Percentiles rank a stretch among this genome's conserved stretches.
These are phyloP conservation scores for Drosophila mulleri DNA, from an alignment of 2,888 invertebrate genomes.

Conservation along the genomic window DNA sequence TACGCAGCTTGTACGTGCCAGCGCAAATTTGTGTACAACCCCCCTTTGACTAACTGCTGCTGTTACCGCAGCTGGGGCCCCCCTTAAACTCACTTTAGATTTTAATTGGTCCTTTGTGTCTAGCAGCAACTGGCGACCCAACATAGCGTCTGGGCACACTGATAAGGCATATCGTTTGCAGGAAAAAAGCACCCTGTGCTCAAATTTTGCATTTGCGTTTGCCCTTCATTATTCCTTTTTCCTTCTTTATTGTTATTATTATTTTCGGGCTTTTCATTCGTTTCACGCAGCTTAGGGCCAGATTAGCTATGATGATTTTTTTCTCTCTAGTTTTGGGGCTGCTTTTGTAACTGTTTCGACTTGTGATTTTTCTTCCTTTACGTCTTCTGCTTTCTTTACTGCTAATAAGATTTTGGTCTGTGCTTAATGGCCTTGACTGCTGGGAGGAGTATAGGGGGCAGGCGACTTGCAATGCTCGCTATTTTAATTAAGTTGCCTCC, in stretches of 20 bases:
- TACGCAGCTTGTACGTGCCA: slow-evolving; percentile 57
- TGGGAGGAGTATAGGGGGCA: not conserved
- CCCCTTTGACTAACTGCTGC: slow-evolving; percentile 35
- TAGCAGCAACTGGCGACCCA: slow-evolving; percentile 25
- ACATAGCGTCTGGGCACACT: slow-evolving; percentile 27
- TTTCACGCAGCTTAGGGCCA: slow-evolving; percentile 79
- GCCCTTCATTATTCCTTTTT: not conserved
- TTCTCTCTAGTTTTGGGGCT: slow-evolving; percentile 40
- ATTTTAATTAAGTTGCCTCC: slow-evolving; percentile 73
- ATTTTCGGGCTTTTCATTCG: slow-evolving; percentile 77
- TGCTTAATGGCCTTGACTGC: slow-evolving; percentile 68
- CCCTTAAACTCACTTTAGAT: slow-evolving; percentile 64
- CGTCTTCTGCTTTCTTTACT: slow-evolving; percentile 65
- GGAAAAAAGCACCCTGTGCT: slow-evolving; percentile 43
- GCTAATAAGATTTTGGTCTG: slow-evolving; percentile 80
- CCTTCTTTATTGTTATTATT: slow-evolving; percentile 74
- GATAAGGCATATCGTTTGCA: slow-evolving; percentile 75
- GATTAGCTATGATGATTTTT: slow-evolving; percentile 69
- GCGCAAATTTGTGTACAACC: slow-evolving; percentile 45
- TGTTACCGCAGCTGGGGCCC: slow-evolving; percentile 51
- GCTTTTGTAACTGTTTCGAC: slow-evolving; percentile 35
- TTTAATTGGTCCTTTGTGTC: slow-evolving; percentile 83
- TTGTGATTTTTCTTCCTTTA: slow-evolving; percentile 54
- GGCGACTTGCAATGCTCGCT: slow-evolving; percentile 13
- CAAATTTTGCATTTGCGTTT: slow-evolving; percentile 36